Evolutionary conservation across 2,888 invertebrate species (phyloP).

Genomic region (Hybos culiciformis): DNA sequence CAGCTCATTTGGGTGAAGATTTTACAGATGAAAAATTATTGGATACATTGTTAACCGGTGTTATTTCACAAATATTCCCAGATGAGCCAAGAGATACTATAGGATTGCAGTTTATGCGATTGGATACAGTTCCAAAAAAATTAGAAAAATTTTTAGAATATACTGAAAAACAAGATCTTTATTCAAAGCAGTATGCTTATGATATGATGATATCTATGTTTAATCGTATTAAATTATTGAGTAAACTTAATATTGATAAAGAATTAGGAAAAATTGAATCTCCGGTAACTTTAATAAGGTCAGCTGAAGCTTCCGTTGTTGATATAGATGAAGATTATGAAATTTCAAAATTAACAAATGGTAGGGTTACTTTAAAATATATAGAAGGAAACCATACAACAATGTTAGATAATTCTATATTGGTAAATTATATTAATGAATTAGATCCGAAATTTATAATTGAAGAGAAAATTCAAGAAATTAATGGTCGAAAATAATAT

Average conservation of each 20-base stretch:
- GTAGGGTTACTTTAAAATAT: slow-evolving; percentile 43
- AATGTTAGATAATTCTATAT: slow-evolving; percentile 50
- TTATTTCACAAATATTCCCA: slow-evolving; percentile 28
- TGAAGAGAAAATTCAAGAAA: neutral
- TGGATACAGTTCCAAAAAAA: slow-evolving; percentile 44
- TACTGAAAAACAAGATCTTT: slow-evolving; percentile 31
- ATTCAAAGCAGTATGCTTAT: slow-evolving; percentile 35
- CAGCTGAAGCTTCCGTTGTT: slow-evolving; percentile 43
- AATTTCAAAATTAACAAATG: slow-evolving; percentile 43
- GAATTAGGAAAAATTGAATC: slow-evolving; percentile 41
- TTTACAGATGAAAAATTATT: slow-evolving; percentile 27
- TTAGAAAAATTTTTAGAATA: slow-evolving; percentile 38
- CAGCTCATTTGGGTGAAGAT: slow-evolving; percentile 23
- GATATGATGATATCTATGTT: slow-evolving; percentile 36
- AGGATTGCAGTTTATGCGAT: slow-evolving; percentile 37
- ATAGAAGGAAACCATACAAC: slow-evolving; percentile 61
- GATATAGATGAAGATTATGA: slow-evolving; percentile 51
- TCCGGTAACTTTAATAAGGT: slow-evolving; percentile 47
- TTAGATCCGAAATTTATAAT: slow-evolving; percentile 23
- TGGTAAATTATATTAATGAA: slow-evolving; percentile 48
- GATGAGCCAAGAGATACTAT: slow-evolving; percentile 25
- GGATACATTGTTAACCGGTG: slow-evolving; percentile 23
- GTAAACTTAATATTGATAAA: slow-evolving; percentile 36
- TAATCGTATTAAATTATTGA: slow-evolving; percentile 42
- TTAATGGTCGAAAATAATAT: neutral